Evolutionary conservation across 2,888 invertebrate genomes (phyloP), one percentile per base, ranked within the genome.

Genomic region (Zhuqinia jingwanae): DNA sequence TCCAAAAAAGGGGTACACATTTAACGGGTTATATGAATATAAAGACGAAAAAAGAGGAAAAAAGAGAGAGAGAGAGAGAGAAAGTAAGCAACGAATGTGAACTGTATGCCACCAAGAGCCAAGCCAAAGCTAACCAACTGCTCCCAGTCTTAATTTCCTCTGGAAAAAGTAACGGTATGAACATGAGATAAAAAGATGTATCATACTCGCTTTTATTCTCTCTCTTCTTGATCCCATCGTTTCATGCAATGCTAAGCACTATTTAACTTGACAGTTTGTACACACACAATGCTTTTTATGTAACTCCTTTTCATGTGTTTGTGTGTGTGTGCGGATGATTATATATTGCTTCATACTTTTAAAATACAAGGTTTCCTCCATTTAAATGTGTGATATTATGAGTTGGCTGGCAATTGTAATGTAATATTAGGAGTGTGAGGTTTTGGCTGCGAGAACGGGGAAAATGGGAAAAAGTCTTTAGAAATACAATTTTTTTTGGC

Each of bases 121-220:
- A n/a, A 68, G 20, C 30, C 58, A 77, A 20, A 77, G 47, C 56
- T 42, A 79, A 68, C 73, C 70, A 73, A 70, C 58, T 45, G 25
- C 30, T 45, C n/a, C 58, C 58, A 81, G 53, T 30, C 73, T 36
- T 81, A 73, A 81, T 81, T 70, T 81, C 81, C 73, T 70, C 30
- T 15, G 6, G 20, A 80, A 58, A 81, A 81, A 30, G 58, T 22
- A 45, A 79, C n/a, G 70, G 25, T 56, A 56, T 42, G 75, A 75
- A 36, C 36, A 75, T 56, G 75, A 53, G 75, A 75, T 75, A 53
- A 53, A n/a, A 75, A 75, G 56, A 75, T 56, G 63, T 68, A 45
- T 68, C 68, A 68, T 47, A 25, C 86, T 79, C 20, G 8, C 36
- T 81, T 50, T 79, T n/a, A 53, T 27, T 60, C 30, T 50, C 56